Conservation (phyloP, 2,113 vertebrate genomes). For the Chaenocephalus aceratus region DNA sequence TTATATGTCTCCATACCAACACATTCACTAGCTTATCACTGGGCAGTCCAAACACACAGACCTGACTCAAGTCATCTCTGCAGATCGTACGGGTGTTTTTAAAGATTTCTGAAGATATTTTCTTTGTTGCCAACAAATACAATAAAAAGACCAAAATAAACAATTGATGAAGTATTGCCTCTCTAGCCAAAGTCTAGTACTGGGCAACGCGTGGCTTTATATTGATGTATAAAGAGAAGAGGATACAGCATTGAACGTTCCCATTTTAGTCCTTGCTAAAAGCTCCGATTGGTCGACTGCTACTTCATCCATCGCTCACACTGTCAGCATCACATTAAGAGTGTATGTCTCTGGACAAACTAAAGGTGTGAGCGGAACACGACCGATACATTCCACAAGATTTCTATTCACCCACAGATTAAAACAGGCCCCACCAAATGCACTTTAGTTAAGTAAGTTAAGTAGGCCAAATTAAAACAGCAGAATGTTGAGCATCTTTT, state of each 20-base stretch:
- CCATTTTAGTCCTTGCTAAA: background rate
- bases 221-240: too few relatives aligned
- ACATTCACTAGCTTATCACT: slow-evolving; percentile 50
- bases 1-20: slow-evolving; percentile 45
- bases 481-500: background rate
- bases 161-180: background rate
- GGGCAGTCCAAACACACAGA: slow-evolving; percentile 58
- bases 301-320: background rate
- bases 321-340: background rate
- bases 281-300: background rate
- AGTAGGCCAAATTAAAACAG: background rate
- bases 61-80: slow-evolving; percentile 56
- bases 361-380: background rate
- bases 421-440: background rate
- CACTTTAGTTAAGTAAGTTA: background rate
- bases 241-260: too few relatives aligned
- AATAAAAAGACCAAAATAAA: background rate
- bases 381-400: background rate
- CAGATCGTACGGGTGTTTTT: background rate
- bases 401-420: too few relatives aligned
- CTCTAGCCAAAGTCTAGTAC: background rate
- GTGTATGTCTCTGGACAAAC: background rate
- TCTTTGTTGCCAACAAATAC: slow-evolving; percentile 24
- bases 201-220: background rate
- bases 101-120: background rate